Base-by-base conservation (phyloP, 2,888 invertebrate species). In the Alsophila aescularia region DNA sequence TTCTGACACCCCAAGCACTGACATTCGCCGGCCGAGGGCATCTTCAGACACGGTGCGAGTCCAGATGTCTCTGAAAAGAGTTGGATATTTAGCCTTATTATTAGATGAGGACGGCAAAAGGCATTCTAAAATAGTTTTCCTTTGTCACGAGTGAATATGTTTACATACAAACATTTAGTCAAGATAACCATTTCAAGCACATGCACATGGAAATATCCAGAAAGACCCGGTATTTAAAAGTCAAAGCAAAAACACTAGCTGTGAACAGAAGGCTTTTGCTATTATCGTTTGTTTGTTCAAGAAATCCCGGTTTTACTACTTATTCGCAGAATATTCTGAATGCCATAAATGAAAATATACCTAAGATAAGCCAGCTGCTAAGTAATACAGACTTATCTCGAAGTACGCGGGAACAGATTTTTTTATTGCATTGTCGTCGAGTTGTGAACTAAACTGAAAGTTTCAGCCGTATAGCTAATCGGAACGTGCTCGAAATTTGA, bases 1-100 rank as follows among this genome's bases (percentile, higher is more conserved):
- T 61, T 93, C 94, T 10, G 95, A 94, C 49, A 97, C 93, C 0
- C 95, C 95, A 61, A 97, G 85, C 31, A 96, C 90, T 0, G 96
- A 95, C 68, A 95, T 95, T 8, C 90, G 86, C 12, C 89, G 81
- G 0, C 89, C 90, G 0, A 88, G 66, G 0, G 86, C 88, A 16
- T 91, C 90, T 70, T 92, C 91, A 52, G 94, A 93, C 66, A 86
- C 93, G 66, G 86, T 92, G 7, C 94, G 93, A 0, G 93, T 93
- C 95, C 95, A 95, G 67, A 95, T 95, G 64, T 93, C 93, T 77
- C 95, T 95, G 79, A 62, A 62, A 59, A 40, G 6, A 39, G 40
- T 0, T n/a, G n/a, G n/a, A n/a, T n/a, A n/a, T n/a, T n/a, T n/a
- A n/a, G n/a, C n/a, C n/a, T n/a, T n/a, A n/a, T n/a, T n/a, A n/a